Evolutionary conservation across 2,888 invertebrate species (phyloP), one percentile per base, ranked within the genome.

Genomic region (Rhabditoides inermis): DNA sequence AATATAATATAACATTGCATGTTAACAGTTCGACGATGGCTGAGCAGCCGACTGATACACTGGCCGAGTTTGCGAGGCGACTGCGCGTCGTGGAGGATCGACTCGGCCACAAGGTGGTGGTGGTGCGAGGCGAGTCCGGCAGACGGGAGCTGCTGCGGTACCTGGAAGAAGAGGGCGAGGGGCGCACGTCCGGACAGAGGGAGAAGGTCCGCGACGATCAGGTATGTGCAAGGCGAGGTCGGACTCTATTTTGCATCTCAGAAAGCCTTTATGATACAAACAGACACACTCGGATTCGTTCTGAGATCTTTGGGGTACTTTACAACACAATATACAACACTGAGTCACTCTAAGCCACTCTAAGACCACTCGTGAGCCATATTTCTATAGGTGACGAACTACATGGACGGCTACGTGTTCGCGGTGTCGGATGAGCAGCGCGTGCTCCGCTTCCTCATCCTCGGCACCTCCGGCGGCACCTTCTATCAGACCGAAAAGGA

Each of bases 391-490:
- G 68, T 75, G 5, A 10, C 45, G 37, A 75, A 75, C 55, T 63
- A 58, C 40, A 71, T 71, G 12, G 75, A 74, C 5, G 78, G 77
- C 6, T 78, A 56, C 55, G 73, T 72, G 3, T 79, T 74, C 63
- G 49, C 60, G 27, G 74, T 78, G 3, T 65, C 69, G 47, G 77
- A 78, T 45, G 59, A 72, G 55, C 72, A 64, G 22, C 70, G 73
- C 6, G 58, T 78, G n/a, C 67, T 73, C 28, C 69, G 78, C 20
- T 77, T 77, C 56, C 64, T 78, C 35, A 77, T 77, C 52, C 64
- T 78, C n/a, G 77, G 77, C 7, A 46, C 69, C 2, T 67, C 70
- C 44, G 75, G 76, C 23, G 76, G 75, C 5, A 75, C 73, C 36
- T 78, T 76, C 57, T 75, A 76, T 52, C 61, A 61, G n/a, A 53